These are phyloP conservation scores for Smittia sp. DNA, from an alignment of 2,888 invertebrate species.

Conservation along the genomic window DNA sequence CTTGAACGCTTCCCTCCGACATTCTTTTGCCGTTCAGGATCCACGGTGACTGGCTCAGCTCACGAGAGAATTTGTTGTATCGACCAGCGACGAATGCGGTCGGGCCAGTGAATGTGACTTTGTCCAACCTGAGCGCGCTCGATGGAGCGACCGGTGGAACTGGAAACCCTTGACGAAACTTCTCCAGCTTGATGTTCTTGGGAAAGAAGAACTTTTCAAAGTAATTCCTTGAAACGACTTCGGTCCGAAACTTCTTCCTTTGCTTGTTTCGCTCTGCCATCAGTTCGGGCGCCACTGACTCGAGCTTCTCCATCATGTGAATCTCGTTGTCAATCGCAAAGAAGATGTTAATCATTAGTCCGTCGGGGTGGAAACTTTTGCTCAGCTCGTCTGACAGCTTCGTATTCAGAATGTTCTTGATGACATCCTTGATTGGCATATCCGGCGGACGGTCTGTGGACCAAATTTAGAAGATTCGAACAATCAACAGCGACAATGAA, in stretches of 20 bases:
- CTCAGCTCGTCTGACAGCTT: constrained; percentile 58
- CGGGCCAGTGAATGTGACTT: constrained; percentile 49
- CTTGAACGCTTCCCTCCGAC: constrained; percentile 86
- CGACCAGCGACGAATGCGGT: constrained; percentile 55
- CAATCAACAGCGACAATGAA: too few species aligned
- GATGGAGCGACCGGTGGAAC: constrained; percentile 57
- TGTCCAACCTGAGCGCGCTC: constrained; percentile 45
- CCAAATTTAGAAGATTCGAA: too few species aligned
- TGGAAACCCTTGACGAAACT: constrained; percentile 56
- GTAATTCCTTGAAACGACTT: constrained; percentile 64
- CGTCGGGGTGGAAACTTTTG: constrained; percentile 58
- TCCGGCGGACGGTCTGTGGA: constrained; percentile 49
- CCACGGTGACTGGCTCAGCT: constrained; percentile 94
- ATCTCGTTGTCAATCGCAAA: constrained; percentile 57
- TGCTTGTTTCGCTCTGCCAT: constrained; percentile 20
- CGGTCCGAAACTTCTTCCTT: constrained; percentile 55
- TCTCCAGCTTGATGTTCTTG: constrained; percentile 53
- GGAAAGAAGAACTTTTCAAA: constrained; percentile 60
- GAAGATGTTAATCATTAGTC: constrained; percentile 54
- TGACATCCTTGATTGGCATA: constrained; percentile 71
- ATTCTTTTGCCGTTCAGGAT: constrained; percentile 74
- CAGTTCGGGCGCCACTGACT: constrained; percentile 48
- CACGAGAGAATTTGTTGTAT: constrained; percentile 80
- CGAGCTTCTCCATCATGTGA: constrained; percentile 59
- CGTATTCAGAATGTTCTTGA: constrained; percentile 70